phyloP scores from a whole-genome alignment of 2,113 vertebrate genomes.

The Seriola aureovittata region DNA sequence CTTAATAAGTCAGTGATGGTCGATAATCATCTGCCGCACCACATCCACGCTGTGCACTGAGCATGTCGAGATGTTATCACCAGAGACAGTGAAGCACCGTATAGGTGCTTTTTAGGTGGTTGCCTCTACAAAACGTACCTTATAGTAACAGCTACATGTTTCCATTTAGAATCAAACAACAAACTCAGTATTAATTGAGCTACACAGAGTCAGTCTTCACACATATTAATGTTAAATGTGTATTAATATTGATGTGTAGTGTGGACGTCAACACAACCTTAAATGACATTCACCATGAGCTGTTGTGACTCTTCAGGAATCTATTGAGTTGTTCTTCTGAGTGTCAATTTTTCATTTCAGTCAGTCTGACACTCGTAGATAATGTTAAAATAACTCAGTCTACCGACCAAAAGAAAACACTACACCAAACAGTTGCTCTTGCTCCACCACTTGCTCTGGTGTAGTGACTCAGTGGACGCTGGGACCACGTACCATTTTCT shows the following conservation, averaged over 20 bases:
- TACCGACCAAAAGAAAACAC: too few relatives aligned
- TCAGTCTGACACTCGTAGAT: too few relatives aligned
- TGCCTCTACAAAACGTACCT: background rate
- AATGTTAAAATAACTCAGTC: background rate
- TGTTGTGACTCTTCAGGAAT: background rate
- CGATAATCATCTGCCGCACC: background rate
- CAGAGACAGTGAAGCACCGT: background rate
- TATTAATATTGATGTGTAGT: too few relatives aligned
- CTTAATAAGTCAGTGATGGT: background rate
- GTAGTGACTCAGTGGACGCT: too few relatives aligned
- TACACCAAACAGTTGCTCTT: background rate
- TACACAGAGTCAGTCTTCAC: background rate
- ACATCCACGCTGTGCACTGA: background rate
- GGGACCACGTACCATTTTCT: conserved; percentile 87
- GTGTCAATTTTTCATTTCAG: too few relatives aligned
- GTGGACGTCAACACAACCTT: background rate
- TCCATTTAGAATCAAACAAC: background rate
- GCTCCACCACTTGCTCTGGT: background rate
- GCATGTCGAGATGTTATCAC: background rate
- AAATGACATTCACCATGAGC: background rate
- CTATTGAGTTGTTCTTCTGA: too few relatives aligned
- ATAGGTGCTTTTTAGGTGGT: background rate
- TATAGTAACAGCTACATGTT: background rate
- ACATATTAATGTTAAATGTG: too few relatives aligned
- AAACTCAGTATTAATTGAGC: background rate